Conservation (phyloP, 2,797 vertebrate species). For the Sciurus carolinensis region DNA sequence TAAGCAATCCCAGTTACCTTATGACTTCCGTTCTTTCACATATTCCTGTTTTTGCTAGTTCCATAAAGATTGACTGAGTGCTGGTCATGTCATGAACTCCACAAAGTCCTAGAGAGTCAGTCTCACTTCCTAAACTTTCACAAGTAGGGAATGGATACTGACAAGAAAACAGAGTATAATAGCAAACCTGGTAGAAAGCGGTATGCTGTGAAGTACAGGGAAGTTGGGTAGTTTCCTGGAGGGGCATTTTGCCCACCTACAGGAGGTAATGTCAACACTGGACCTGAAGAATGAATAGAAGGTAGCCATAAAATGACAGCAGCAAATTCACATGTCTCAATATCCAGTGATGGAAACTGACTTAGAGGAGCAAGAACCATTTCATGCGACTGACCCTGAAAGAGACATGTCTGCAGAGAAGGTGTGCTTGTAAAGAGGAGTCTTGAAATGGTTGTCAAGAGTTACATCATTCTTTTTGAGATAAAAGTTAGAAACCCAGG, state of each 20-base stretch:
- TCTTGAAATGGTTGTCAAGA: neutral
- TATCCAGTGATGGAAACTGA: neutral
- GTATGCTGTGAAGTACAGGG: neutral
- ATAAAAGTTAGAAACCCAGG: neutral
- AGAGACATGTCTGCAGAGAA: neutral
- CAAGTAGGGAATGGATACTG: neutral
- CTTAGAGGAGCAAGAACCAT: neutral
- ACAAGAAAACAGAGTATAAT: neutral
- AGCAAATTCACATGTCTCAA: neutral
- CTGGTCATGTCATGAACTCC: neutral
- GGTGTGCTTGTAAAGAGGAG: neutral
- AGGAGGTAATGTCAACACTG: neutral
- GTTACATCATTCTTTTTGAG: neutral
- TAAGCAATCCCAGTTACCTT: neutral
- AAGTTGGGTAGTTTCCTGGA: neutral
- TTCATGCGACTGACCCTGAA: neutral
- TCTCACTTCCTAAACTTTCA: neutral
- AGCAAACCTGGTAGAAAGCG: neutral
- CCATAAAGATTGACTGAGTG: neutral
- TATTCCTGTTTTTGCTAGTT: neutral
- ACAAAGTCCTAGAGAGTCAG: neutral
- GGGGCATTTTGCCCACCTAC: neutral
- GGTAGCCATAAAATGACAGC: neutral
- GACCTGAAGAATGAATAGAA: neutral
- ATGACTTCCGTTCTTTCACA: neutral